phyloP scores from a whole-genome alignment of 2,888 invertebrate species.

The Parnassius orleans region DNA sequence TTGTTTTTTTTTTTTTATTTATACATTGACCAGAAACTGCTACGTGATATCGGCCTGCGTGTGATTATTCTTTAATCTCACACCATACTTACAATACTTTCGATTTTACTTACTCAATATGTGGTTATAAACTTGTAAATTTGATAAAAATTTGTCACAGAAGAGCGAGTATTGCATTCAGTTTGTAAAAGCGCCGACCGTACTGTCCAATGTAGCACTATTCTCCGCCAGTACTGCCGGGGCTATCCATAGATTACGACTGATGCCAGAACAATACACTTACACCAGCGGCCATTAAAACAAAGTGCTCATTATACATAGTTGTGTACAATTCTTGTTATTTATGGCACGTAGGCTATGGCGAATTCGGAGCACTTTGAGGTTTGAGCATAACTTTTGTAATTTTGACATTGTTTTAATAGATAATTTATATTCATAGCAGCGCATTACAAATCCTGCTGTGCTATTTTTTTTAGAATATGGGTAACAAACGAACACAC shows the following conservation, averaged over 20 bases:
- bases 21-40: too few species aligned
- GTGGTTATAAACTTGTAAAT: too few species aligned
- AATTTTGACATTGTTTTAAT: not conserved
- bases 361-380: not conserved
- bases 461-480: too few species aligned
- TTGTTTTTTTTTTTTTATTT: too few species aligned
- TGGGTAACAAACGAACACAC: too few species aligned
- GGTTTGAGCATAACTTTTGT: not conserved
- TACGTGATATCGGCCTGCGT: too few species aligned
- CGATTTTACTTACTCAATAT: too few species aligned
- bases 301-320: constrained; percentile 21
- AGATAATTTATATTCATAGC: too few species aligned
- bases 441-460: too few species aligned
- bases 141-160: too few species aligned
- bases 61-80: too few species aligned
- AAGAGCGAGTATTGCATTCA: not conserved
- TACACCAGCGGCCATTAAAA: constrained; percentile 14
- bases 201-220: constrained; percentile 15
- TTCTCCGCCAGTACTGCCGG: not conserved
- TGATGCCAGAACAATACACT: constrained; percentile 24
- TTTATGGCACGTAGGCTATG: constrained; percentile 9
- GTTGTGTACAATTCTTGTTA: constrained; percentile 15
- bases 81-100: too few species aligned
- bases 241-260: constrained; percentile 26
- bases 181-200: constrained; percentile 18